phyloP scores from a whole-genome alignment of 2,113 vertebrate species.

The Alethe castanea region DNA sequence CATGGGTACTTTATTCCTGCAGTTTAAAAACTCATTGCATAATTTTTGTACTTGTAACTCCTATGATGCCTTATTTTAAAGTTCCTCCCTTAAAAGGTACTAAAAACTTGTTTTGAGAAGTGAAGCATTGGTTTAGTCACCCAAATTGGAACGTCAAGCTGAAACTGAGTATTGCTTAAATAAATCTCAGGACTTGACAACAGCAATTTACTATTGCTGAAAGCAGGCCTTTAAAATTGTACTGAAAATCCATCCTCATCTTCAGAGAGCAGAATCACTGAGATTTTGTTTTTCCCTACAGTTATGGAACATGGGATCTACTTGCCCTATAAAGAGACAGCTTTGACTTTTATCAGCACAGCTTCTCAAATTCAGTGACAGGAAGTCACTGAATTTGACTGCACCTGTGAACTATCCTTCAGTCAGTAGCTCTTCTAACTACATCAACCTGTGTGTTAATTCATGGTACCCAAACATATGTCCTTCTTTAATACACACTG shows the following conservation, averaged over 20 bases:
- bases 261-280: background rate
- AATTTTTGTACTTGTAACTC: background rate
- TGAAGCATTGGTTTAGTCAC: slow-evolving; percentile 3
- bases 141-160: background rate
- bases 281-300: background rate
- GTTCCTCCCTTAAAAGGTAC: slow-evolving; percentile 40
- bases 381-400: background rate
- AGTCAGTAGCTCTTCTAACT: background rate
- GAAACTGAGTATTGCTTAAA: slow-evolving; percentile 5
- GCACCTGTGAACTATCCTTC: background rate
- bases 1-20: background rate
- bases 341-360: background rate
- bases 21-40: background rate
- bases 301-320: background rate
- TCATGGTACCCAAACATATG: background rate
- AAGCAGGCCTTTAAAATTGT: background rate
- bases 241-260: background rate
- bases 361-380: background rate
- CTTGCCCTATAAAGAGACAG: background rate
- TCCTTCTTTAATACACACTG: background rate
- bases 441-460: background rate
- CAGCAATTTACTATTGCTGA: background rate
- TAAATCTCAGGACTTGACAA: slow-evolving; percentile 3
- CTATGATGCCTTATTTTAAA: background rate
- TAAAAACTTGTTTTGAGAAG: slow-evolving; percentile 19